Base-by-base conservation (phyloP, 2,113 vertebrate species). In the Poeciliopsis retropinna region DNA sequence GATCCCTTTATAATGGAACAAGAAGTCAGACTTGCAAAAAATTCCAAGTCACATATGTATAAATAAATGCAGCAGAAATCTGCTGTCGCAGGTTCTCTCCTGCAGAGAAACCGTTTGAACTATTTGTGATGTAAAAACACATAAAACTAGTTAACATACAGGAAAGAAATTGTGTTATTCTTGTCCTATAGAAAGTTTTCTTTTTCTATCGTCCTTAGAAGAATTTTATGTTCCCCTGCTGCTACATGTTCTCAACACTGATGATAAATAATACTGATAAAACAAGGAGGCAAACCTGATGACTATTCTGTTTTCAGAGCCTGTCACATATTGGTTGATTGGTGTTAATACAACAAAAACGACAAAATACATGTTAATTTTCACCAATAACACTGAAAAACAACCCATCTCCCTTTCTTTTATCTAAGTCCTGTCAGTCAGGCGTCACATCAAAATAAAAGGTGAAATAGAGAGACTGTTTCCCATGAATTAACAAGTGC, bases 381-480 rank as follows among this genome's bases (percentile, higher is more conserved):
- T 73, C 62, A 69, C 19, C 28, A 37, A 3, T 44, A n/a, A 78
- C 57, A 62, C 34, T 30, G 29, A 15, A 31, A 28, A 41, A 75
- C 78, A 80, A 79, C 11, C 34, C 12, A 31, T 78, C 28, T 34
- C 63, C 7, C 28, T 60, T 30, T n/a, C 25, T 71, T 27, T 60
- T 34, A 27, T 15, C 72, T 41, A 70, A 14, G 60, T 67, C 31
- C 30, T 70, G 31, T 72, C 66, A 60, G 57, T 28, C n/a, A 84
- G 63, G 67, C 31, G 72, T 85, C 75, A 79, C 73, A 62, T 75
- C 51, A 80, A 76, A 79, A 73, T 32, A 72, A 78, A 72, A 66
- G 22, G 15, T 75, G 68, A 78, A 83, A 74, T n/a, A 70, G 72
- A 76, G 70, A n/a, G 4, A 70, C 39, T 44, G 71, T 64, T 84